phyloP scores from a whole-genome alignment of 1,140 invertebrate species.

The Pseudomyrmex gracilis region DNA sequence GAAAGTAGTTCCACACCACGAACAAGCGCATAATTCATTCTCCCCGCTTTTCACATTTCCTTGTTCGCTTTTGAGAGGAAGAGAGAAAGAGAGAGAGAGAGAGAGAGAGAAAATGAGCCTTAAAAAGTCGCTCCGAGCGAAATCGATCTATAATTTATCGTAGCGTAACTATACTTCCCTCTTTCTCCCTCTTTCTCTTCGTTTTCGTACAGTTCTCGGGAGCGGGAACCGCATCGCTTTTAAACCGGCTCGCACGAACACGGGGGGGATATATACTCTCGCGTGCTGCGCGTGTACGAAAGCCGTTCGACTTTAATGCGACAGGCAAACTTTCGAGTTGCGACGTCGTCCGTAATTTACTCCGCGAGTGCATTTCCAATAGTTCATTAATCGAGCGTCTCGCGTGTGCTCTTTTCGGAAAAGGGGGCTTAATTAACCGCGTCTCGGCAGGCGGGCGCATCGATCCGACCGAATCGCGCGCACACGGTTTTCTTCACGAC shows the following conservation, averaged over 20 bases:
- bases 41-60: background rate
- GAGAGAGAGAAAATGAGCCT: constrained; percentile 1
- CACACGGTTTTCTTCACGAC: background rate
- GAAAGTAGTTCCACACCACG: constrained; percentile 43
- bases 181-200: background rate
- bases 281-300: background rate
- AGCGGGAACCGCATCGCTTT: background rate
- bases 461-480: constrained; percentile 9
- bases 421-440: constrained; percentile 44
- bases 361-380: constrained; percentile 47
- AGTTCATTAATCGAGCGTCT: constrained; percentile 53
- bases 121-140: constrained; percentile 11
- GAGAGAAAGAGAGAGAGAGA: no score
- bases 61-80: background rate
- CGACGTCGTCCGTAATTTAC: constrained; percentile 51
- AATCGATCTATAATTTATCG: constrained; percentile 32
- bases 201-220: background rate
- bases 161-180: background rate
- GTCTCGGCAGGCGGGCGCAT: constrained; percentile 36
- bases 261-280: background rate
- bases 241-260: background rate
- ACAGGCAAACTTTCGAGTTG: constrained; percentile 48
- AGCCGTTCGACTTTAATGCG: constrained; percentile 42
- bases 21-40: constrained; percentile 31
- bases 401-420: constrained; percentile 15